Conservation (phyloP, 2,888 invertebrate species). For the Endomychus coccineus region DNA sequence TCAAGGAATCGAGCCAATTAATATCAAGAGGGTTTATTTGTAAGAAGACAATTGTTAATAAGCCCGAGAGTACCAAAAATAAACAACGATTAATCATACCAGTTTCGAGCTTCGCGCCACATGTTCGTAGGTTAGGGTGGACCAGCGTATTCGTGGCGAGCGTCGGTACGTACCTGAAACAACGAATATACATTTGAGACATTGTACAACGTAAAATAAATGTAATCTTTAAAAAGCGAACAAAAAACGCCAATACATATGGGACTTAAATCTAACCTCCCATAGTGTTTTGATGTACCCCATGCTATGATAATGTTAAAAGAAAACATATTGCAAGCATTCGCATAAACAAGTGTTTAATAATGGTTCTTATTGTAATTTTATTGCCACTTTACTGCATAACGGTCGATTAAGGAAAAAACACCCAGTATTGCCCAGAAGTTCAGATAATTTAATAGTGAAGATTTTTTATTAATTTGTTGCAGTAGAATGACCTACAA, state of each 20-base stretch:
- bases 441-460: too few relatives aligned
- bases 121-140: constrained; percentile 11
- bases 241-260: constrained; percentile 23
- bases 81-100: constrained; percentile 14
- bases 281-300: constrained; percentile 25
- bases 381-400: constrained; percentile 14
- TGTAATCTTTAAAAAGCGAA: constrained; percentile 17
- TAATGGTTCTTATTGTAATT: constrained; percentile 28
- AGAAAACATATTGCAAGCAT: constrained; percentile 31
- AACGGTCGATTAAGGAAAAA: background rate
- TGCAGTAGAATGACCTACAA: too few relatives aligned
- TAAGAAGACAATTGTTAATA: constrained; percentile 7
- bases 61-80: constrained; percentile 13
- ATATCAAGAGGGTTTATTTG: constrained; percentile 4
- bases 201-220: constrained; percentile 18
- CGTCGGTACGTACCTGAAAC: constrained; percentile 13
- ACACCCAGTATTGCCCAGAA: too few relatives aligned
- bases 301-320: constrained; percentile 32
- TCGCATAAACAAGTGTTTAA: constrained; percentile 35
- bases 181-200: constrained; percentile 2
- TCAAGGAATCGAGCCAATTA: background rate
- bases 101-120: constrained; percentile 10
- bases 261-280: constrained; percentile 19
- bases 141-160: constrained; percentile 4
- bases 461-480: too few relatives aligned